Evolutionary conservation across 2,797 vertebrate genomes (phyloP).

Genomic region (Mus minutoides): DNA sequence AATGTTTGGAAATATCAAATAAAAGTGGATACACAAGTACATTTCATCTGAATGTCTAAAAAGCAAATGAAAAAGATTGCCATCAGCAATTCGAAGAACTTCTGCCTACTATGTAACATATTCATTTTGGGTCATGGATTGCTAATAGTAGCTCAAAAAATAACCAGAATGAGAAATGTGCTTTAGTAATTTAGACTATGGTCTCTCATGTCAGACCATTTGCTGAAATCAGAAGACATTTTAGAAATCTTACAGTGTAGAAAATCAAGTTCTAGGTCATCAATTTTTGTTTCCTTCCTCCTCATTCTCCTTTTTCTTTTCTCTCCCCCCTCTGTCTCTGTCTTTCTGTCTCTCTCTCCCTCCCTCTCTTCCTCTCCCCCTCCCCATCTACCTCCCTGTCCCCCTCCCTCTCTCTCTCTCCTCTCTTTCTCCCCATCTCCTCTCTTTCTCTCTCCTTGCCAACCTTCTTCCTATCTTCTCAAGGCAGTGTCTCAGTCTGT

Average conservation of each 20-base stretch:
- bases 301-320: not conserved
- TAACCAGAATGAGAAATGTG: not conserved
- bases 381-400: not conserved
- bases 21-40: conserved; percentile 81
- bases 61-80: not conserved
- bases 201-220: not conserved
- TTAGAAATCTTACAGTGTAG: not conserved
- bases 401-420: not conserved
- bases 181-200: not conserved
- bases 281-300: not conserved
- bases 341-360: too few relatives aligned
- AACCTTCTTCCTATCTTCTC: not conserved
- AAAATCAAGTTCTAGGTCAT: not conserved
- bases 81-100: not conserved
- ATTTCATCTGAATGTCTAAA: not conserved
- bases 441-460: not conserved
- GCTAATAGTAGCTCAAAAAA: not conserved
- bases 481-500: not conserved
- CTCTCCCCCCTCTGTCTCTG: too few relatives aligned
- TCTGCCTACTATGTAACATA: not conserved
- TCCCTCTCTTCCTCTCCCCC: too few relatives aligned
- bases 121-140: not conserved
- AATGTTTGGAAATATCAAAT: conserved; percentile 87
- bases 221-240: not conserved
- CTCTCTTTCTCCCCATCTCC: too few relatives aligned